phyloP scores from a whole-genome alignment of 2,113 vertebrate genomes.

The Picathartes gymnocephalus region DNA sequence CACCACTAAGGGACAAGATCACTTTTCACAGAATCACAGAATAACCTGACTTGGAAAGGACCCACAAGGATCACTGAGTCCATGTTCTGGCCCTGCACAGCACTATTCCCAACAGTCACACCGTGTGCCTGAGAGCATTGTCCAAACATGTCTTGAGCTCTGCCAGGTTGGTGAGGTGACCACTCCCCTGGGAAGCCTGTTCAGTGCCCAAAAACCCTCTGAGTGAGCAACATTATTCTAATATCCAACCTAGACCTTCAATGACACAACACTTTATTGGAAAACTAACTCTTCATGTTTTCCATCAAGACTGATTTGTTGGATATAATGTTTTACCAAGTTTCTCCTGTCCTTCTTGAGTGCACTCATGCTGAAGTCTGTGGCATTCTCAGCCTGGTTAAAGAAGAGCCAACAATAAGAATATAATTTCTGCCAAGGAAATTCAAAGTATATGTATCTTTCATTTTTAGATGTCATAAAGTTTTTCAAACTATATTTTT shows the following conservation, averaged over 20 bases:
- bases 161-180: not conserved
- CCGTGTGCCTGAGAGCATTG: fast-evolving
- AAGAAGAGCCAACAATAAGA: not conserved
- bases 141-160: fast-evolving
- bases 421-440: not conserved
- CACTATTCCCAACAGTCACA: not conserved
- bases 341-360: not conserved
- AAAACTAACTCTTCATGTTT: not conserved
- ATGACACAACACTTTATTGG: not conserved
- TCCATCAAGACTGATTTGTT: not conserved
- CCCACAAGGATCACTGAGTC: not conserved
- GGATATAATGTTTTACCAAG: not conserved
- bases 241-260: not conserved
- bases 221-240: not conserved
- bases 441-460: not conserved
- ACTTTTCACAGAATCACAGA: not conserved
- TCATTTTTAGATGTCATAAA: not conserved
- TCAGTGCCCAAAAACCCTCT: fast-evolving
- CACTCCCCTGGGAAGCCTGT: too few species aligned
- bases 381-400: not conserved
- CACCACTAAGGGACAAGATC: not conserved
- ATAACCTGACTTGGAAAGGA: not conserved
- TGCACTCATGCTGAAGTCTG: not conserved
- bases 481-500: not conserved
- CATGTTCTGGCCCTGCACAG: not conserved